Evolutionary conservation across 1,140 invertebrate species (phyloP).

Genomic region (Agraylea sexmaculata): DNA sequence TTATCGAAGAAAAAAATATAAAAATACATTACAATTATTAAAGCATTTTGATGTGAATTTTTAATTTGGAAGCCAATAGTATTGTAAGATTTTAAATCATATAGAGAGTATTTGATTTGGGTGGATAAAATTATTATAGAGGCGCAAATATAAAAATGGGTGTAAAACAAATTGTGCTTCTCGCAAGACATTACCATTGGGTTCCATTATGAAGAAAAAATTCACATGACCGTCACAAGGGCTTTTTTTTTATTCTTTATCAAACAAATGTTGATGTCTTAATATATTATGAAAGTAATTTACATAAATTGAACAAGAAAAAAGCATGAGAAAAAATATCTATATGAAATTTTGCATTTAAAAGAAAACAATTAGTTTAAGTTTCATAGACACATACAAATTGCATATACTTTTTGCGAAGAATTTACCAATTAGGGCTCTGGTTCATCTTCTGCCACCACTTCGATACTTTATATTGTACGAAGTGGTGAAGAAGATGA

Average conservation of each 20-base stretch:
- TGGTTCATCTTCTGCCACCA: constrained; percentile 17
- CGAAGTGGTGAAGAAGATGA: constrained; percentile 14
- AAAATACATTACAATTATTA: constrained; percentile 22
- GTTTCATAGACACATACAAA: not conserved
- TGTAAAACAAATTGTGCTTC: too few species aligned
- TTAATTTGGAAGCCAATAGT: too few species aligned
- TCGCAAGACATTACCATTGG: too few species aligned
- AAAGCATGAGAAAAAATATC: not conserved
- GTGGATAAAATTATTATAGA: too few species aligned
- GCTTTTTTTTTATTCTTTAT: constrained; percentile 13
- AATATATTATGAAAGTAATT: not conserved
- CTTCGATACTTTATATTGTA: constrained; percentile 5
- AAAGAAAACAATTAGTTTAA: constrained; percentile 1
- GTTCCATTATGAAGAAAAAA: too few species aligned
- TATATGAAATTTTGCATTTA: not conserved
- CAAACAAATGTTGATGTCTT: not conserved
- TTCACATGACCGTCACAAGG: constrained; percentile 12
- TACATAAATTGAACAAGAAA: not conserved
- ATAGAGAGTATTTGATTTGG: too few species aligned
- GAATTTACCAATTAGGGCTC: constrained; percentile 21
- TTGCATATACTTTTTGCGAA: not conserved
- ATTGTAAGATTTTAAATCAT: too few species aligned
- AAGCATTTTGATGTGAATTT: too few species aligned
- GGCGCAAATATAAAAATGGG: too few species aligned
- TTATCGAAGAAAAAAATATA: constrained; percentile 17